Base-by-base conservation (phyloP, 1,140 invertebrate genomes). In the Drosophila ercepeae region DNA sequence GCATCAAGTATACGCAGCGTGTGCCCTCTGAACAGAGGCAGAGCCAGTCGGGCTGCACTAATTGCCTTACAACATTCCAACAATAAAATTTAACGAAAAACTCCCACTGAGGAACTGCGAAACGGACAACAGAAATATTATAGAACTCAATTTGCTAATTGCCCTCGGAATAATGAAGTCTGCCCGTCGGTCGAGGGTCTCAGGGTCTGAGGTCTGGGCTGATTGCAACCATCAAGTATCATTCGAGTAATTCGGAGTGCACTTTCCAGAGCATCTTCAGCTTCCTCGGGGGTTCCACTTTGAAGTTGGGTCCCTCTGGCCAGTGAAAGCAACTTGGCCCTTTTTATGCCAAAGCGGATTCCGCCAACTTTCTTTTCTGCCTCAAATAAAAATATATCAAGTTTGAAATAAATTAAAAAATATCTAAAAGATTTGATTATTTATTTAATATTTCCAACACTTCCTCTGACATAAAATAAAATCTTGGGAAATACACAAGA, bases 141-240 rank as follows among this genome's bases (percentile, higher is more conserved):
- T 71, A 78, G 71, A 82, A 88, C 82, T 88, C 74, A 88, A 88
- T 88, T 88, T 88, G 75, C 82, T 88, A 88, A 88, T 88, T 88
- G 82, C 82, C 70, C 88, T 88, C 82, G 88, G 88, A 88, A 88
- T 88, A 88, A 88, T 88, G 82, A 88, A 88, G 82, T 88, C 74
- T 59, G 51, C 45, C 36, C n/a, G 13, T 54, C 45, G 27, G 55
- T 25, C 23, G 21, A 4, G 7, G 19, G 27, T 9, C 23, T 27
- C 1, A n/a, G 6, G 23, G 41, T 51, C n/a, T 14, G 18, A 11
- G 52, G 44, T 36, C 58, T 14, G 36, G 11, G n/a, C 57, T 88
- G 82, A 88, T 86, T 86, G 82, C 77, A 82, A 77, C 77, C 82
- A 88, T 86, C 82, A 88, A 86, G 82, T 88, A 86, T 86, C 82